phyloP scores from a whole-genome alignment of 30 jellyfish, hydroid and myxozoan species.

The Hydractinia symbiolongicarpus region DNA sequence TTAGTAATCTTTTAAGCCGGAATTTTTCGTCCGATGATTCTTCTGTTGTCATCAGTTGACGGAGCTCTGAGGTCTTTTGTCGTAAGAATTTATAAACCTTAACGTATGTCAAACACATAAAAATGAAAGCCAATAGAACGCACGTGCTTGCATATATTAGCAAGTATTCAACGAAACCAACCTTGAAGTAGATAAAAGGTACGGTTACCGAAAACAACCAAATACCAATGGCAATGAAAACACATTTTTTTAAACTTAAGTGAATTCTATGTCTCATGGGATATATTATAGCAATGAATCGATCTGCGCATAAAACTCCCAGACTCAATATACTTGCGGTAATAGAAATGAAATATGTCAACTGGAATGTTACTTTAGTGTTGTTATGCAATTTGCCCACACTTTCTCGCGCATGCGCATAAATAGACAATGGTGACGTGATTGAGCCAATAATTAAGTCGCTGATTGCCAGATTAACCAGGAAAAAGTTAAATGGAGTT shows the following conservation, averaged over 20 bases:
- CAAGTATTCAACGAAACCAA: conserved; percentile 16
- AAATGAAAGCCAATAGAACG: background rate
- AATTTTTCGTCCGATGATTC: background rate
- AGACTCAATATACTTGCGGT: conserved; percentile 24
- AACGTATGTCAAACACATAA: conserved; percentile 5
- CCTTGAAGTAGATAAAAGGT: conserved; percentile 28
- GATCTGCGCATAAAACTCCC: conserved; percentile 9
- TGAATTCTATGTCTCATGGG: conserved; percentile 7
- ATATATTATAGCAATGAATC: conserved; percentile 19
- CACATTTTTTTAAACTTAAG: conserved; percentile 18
- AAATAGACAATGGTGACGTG: conserved; percentile 18
- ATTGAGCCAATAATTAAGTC: conserved; percentile 25
- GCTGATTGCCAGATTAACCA: conserved; percentile 22
- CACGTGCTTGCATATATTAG: conserved; percentile 1
- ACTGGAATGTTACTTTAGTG: background rate
- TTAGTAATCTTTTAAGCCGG: conserved; percentile 33
- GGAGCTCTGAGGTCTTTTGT: background rate
- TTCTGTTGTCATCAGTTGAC: background rate
- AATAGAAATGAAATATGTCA: conserved; percentile 14
- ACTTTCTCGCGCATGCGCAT: conserved; percentile 12
- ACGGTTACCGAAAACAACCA: conserved; percentile 24
- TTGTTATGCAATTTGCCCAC: background rate
- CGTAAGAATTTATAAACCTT: background rate
- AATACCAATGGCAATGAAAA: background rate
- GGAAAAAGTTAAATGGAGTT: conserved; percentile 25